These are phyloP conservation scores for Notiomystis cincta DNA, from an alignment of 2,113 vertebrate genomes.

Conservation along the genomic window DNA sequence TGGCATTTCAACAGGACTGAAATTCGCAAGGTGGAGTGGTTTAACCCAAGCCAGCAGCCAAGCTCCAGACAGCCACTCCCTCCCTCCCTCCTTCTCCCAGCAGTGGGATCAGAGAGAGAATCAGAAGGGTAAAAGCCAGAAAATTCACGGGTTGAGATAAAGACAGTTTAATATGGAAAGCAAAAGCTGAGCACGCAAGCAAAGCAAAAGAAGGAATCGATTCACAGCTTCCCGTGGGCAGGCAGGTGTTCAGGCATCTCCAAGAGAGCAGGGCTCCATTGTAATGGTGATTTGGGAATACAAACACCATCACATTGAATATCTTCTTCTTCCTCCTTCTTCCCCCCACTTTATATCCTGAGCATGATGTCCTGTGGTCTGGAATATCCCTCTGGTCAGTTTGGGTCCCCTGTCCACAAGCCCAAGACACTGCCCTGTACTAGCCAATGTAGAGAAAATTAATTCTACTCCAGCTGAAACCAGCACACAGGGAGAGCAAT, in stretches of 20 bases:
- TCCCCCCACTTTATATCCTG: neutral
- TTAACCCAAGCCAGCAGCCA: neutral
- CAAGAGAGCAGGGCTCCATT: neutral
- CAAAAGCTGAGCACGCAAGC: neutral
- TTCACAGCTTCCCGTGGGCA: neutral
- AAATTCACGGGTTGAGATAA: neutral
- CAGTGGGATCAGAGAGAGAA: neutral
- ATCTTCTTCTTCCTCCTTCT: neutral
- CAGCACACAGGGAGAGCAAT: neutral
- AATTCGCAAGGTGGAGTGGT: neutral
- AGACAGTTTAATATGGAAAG: neutral
- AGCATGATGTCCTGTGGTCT: too few relatives aligned
- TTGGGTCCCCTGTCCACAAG: neutral
- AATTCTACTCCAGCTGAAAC: neutral
- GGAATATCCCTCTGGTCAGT: neutral
- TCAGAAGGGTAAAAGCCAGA: neutral
- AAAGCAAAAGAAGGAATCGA: neutral
- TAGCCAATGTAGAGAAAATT: neutral
- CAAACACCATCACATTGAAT: neutral
- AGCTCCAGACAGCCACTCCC: neutral
- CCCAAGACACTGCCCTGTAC: neutral
- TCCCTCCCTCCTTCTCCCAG: too few relatives aligned
- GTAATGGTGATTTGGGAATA: neutral
- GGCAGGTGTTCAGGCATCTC: too few relatives aligned
- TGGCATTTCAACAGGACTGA: neutral